Conservation (phyloP, 2,888 invertebrate genomes). For the Blastobasis adustella region DNA sequence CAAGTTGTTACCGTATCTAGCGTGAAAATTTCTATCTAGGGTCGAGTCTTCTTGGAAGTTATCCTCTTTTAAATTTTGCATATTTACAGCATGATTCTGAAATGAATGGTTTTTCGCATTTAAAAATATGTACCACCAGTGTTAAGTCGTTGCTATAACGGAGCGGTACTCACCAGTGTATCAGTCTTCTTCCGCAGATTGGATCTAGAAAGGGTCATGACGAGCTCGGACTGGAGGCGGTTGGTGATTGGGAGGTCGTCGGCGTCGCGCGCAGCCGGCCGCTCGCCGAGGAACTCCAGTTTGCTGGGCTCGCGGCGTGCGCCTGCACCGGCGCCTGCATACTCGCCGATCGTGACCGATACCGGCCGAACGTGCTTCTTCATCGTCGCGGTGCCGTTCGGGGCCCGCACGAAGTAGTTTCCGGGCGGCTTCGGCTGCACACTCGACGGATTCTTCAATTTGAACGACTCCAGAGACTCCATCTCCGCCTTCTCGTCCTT, state of each 20-base stretch:
- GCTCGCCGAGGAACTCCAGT: slow-evolving; percentile 78
- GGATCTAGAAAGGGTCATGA: slow-evolving; percentile 83
- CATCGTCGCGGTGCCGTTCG: slow-evolving; percentile 71
- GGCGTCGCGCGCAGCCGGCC: slow-evolving; percentile 35
- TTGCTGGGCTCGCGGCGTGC: slow-evolving; percentile 79
- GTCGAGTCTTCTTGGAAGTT: slow-evolving; percentile 26
- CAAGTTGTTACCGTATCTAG: slow-evolving; percentile 66
- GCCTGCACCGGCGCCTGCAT: slow-evolving; percentile 69
- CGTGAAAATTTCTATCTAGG: slow-evolving; percentile 62
- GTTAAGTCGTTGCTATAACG: too few species aligned
- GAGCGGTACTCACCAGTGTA: slow-evolving; percentile 67
- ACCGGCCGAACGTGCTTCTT: slow-evolving; percentile 76
- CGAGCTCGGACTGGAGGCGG: slow-evolving; percentile 82
- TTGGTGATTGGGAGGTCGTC: slow-evolving; percentile 75
- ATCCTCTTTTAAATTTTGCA: too few species aligned
- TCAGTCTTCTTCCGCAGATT: slow-evolving; percentile 84
- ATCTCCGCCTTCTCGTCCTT: slow-evolving; percentile 79
- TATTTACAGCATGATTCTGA: slow-evolving; percentile 35
- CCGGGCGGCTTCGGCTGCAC: slow-evolving; percentile 79
- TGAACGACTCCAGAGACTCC: slow-evolving; percentile 85
- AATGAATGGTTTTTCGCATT: slow-evolving; percentile 26
- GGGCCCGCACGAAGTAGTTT: slow-evolving; percentile 78
- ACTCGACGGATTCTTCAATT: slow-evolving; percentile 78
- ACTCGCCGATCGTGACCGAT: slow-evolving; percentile 83
- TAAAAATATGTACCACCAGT: not conserved